phyloP scores from a whole-genome alignment of 1,140 invertebrate genomes.

The Bombus waltoni region DNA sequence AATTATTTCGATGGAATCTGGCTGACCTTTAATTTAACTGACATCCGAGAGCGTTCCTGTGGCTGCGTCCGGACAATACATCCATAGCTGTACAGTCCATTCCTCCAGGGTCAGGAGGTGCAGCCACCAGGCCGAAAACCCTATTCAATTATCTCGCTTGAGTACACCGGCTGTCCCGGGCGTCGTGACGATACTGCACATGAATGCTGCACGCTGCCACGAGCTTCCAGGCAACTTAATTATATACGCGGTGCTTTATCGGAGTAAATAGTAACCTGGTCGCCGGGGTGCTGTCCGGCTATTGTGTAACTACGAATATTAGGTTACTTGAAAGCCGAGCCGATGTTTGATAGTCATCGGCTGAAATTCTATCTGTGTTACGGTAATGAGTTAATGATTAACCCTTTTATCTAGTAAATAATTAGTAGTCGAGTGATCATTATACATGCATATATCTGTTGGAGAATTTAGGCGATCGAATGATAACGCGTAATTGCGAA shows the following conservation, averaged over 20 bases:
- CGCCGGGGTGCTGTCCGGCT: constrained; percentile 11
- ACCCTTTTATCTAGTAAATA: not conserved
- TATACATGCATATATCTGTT: too few species aligned
- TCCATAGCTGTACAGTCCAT: constrained; percentile 60
- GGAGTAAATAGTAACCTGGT: constrained; percentile 46
- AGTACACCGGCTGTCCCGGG: constrained; percentile 65
- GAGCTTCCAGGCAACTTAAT: constrained; percentile 60
- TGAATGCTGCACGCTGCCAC: constrained; percentile 46
- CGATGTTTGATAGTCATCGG: constrained; percentile 18
- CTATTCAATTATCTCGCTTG: constrained; percentile 74
- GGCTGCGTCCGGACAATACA: constrained; percentile 75
- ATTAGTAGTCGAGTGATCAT: not conserved
- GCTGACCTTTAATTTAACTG: too few species aligned
- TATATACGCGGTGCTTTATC: constrained; percentile 55
- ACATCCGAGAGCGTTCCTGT: constrained; percentile 74
- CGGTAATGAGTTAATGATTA: constrained; percentile 19
- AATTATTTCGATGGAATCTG: constrained; percentile 47
- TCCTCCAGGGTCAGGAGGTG: constrained; percentile 62
- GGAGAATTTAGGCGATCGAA: too few species aligned
- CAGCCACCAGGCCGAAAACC: constrained; percentile 67
- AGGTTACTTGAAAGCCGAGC: constrained; percentile 30
- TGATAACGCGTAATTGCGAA: too few species aligned
- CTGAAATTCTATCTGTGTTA: constrained; percentile 12
- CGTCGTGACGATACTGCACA: constrained; percentile 58
- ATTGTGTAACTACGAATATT: constrained; percentile 40